Percentiles rank a stretch among this genome's conserved stretches.
Evolutionary conservation across 2,888 invertebrate species (phyloP).

Genomic region (Polylopha cassiicola): DNA sequence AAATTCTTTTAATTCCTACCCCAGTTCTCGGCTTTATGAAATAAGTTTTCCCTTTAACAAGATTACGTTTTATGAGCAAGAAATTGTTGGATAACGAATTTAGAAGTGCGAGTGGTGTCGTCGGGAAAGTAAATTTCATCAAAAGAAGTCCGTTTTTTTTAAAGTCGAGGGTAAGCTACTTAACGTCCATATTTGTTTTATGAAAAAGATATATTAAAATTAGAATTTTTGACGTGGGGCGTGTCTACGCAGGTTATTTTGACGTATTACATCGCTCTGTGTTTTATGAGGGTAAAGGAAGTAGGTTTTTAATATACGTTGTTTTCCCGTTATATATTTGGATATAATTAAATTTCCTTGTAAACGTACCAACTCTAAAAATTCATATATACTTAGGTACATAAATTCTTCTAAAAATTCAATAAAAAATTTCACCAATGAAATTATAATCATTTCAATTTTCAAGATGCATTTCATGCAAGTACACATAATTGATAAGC

Average conservation of each 20-base stretch:
- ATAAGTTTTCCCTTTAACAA: conserved; percentile 70
- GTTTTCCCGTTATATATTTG: too few species aligned
- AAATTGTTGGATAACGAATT: conserved; percentile 71
- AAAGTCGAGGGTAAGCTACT: conserved; percentile 49
- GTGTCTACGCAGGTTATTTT: conserved; percentile 11
- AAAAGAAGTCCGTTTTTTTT: conserved; percentile 36
- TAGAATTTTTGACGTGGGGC: conserved; percentile 20
- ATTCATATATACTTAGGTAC: too few species aligned
- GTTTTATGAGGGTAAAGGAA: conserved; percentile 16
- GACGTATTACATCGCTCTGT: conserved; percentile 20
- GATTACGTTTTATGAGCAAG: conserved; percentile 69
- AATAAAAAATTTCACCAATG: too few species aligned
- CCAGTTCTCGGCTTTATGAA: conserved; percentile 58
- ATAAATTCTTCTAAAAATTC: too few species aligned
- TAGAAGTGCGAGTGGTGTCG: conserved; percentile 38
- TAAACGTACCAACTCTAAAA: too few species aligned
- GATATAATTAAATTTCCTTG: conserved; percentile 6
- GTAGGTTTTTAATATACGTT: too few species aligned
- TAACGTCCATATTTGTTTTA: conserved; percentile 35
- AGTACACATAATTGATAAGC: too few species aligned
- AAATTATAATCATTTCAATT: too few species aligned
- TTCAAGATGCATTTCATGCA: too few species aligned
- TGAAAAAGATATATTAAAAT: conserved; percentile 21
- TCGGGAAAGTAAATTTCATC: conserved; percentile 30
- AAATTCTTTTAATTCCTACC: conserved; percentile 57